phyloP scores from a whole-genome alignment of 2,113 vertebrate genomes.

The Perccottus glenii region DNA sequence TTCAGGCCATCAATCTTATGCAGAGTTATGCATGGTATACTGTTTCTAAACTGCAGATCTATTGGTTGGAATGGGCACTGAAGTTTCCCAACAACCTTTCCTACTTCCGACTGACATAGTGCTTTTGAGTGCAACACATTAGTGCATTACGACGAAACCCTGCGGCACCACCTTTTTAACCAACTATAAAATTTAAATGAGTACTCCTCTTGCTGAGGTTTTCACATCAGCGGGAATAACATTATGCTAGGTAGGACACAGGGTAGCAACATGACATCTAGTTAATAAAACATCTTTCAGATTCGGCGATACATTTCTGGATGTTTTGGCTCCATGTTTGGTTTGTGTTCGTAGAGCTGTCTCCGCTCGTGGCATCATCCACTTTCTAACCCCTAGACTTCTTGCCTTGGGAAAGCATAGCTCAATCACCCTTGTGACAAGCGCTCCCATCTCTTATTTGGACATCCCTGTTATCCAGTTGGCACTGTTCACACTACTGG shows the following conservation, averaged over 20 bases:
- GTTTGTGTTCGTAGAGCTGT: conserved; percentile 14
- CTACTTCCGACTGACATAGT: neutral
- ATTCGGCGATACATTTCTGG: neutral
- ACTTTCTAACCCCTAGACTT: neutral
- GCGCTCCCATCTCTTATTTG: conserved; percentile 61
- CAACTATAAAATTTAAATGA: neutral
- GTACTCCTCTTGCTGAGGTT: conserved; percentile 4
- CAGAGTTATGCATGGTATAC: neutral
- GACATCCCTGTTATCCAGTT: conserved; percentile 56
- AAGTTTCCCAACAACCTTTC: neutral
- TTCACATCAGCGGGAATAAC: conserved; percentile 4
- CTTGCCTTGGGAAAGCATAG: conserved; percentile 31
- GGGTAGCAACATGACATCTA: conserved; percentile 25
- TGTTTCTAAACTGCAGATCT: conserved; percentile 8
- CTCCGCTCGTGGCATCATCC: conserved; percentile 21
- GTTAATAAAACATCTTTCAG: conserved; percentile 27
- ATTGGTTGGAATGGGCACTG: neutral
- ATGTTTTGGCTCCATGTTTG: neutral
- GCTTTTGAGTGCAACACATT: neutral
- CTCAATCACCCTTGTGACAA: conserved; percentile 62
- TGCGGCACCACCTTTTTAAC: neutral
- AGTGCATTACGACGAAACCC: neutral
- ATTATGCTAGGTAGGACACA: conserved; percentile 8
- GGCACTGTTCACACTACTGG: conserved; percentile 55
- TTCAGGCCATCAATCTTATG: conserved; percentile 8